A percentile compares a stretch with the other conserved stretches of the same genome.
Conservation (phyloP, 2,888 invertebrate genomes). For the Chrysolina oricalcia region DNA sequence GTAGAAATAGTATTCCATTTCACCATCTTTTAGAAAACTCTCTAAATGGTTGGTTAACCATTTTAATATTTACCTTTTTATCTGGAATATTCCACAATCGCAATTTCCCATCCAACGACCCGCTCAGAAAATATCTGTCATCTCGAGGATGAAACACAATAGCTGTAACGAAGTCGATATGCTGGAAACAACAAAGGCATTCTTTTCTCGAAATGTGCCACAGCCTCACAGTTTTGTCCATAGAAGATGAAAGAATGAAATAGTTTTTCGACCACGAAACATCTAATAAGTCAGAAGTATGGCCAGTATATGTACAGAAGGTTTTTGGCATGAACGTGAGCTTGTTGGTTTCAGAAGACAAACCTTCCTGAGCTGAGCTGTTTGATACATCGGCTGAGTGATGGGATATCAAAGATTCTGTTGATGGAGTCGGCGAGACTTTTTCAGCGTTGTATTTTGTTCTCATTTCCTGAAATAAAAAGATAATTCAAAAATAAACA, state of each 20-base stretch:
- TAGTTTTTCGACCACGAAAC: conserved; percentile 99
- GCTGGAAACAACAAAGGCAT: conserved; percentile 98
- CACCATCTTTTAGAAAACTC: too few relatives aligned
- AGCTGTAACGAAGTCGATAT: conserved; percentile 99
- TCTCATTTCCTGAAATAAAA: conserved; percentile 84
- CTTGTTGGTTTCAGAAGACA: conserved; percentile 75
- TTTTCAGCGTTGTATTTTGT: conserved; percentile 95
- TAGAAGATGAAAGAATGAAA: conserved; percentile 96
- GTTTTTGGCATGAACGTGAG: conserved; percentile 90
- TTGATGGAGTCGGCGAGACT: conserved; percentile 93
- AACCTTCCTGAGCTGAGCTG: conserved; percentile 75
- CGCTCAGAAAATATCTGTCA: conserved; percentile 94
- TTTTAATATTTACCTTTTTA: conserved; percentile 80
- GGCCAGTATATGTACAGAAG: conserved; percentile 94
- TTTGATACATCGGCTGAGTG: conserved; percentile 80
- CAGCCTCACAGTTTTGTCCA: conserved; percentile 97
- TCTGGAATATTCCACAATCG: conserved; percentile 99
- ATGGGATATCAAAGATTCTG: conserved; percentile 90
- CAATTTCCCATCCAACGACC: conserved; percentile 97
- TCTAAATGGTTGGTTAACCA: background rate
- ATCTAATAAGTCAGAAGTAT: conserved; percentile 96
- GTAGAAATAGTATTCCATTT: too few relatives aligned
- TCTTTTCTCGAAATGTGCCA: conserved; percentile 99
- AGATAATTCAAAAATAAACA: too few relatives aligned
- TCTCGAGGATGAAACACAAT: conserved; percentile 98